Evolutionary conservation across 1,140 invertebrate species (phyloP).

Genomic region (Araneus ventricosus): DNA sequence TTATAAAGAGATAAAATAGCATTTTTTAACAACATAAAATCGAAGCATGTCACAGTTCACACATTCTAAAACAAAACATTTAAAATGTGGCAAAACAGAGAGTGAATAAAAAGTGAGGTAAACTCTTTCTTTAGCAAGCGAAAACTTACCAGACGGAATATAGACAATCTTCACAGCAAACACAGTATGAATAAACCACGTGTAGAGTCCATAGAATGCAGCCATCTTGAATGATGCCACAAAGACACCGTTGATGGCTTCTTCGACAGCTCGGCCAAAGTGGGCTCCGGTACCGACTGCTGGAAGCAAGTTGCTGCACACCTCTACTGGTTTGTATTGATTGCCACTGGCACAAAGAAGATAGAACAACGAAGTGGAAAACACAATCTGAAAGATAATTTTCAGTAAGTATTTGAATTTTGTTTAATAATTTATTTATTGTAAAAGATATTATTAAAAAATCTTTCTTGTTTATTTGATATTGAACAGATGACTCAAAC

Average conservation of each 20-base stretch:
- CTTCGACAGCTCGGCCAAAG: constrained; percentile 88
- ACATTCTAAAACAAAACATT: too few species aligned
- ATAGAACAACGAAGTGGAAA: constrained; percentile 97
- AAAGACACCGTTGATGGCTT: constrained; percentile 90
- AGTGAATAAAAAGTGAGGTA: too few species aligned
- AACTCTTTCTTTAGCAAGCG: too few species aligned
- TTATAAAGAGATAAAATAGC: too few species aligned
- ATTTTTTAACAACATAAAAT: too few species aligned
- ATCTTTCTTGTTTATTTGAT: too few species aligned
- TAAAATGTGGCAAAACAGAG: too few species aligned
- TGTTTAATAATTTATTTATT: not conserved
- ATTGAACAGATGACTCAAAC: too few species aligned
- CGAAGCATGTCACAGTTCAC: too few species aligned
- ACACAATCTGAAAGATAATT: constrained; percentile 88
- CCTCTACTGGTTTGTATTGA: constrained; percentile 94
- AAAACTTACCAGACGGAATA: constrained; percentile 89
- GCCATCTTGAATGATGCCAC: constrained; percentile 98
- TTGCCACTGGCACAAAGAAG: constrained; percentile 92
- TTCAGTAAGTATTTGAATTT: not conserved
- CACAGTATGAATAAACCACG: constrained; percentile 97
- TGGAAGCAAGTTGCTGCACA: constrained; percentile 88
- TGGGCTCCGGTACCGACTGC: constrained; percentile 82
- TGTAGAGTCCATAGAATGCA: constrained; percentile 98
- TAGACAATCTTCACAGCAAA: constrained; percentile 97
- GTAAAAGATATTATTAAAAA: too few species aligned